phyloP scores from a whole-genome alignment of 2,888 invertebrate genomes.

The Lasioglossum malachurum region DNA sequence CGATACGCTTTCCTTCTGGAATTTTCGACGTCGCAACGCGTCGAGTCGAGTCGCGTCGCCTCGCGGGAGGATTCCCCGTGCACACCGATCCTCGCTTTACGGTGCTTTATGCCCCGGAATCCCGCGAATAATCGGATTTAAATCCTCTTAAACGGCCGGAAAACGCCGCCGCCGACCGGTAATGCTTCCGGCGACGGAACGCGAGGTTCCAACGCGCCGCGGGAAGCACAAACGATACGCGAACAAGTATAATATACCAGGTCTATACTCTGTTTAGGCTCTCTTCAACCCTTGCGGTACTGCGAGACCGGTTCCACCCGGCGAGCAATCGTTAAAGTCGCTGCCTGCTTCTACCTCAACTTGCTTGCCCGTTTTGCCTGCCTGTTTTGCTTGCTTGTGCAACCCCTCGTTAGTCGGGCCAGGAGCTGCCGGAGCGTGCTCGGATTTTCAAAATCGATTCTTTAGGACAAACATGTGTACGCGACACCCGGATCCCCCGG shows the following conservation, averaged over 20 bases:
- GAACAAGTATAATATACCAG: not conserved
- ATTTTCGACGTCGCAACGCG: conserved; percentile 21
- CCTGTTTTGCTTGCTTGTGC: not conserved
- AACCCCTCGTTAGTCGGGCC: conserved; percentile 9
- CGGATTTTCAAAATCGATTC: conserved; percentile 10
- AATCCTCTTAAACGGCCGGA: not conserved
- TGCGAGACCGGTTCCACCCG: not conserved
- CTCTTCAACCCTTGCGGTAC: not conserved
- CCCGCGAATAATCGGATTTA: conserved; percentile 3
- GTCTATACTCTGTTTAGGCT: not conserved
- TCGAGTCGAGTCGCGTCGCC: not conserved
- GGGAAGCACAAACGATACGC: not conserved
- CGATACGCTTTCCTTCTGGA: conserved; percentile 37
- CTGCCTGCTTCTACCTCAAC: not conserved
- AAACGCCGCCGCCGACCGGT: not conserved
- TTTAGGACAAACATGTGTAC: conserved; percentile 8
- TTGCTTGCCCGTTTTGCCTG: not conserved
- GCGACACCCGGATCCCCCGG: not conserved
- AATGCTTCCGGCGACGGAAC: not conserved
- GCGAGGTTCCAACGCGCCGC: not conserved
- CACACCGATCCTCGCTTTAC: not conserved
- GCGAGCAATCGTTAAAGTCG: conserved; percentile 13
- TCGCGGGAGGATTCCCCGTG: not conserved
- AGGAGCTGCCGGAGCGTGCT: conserved; percentile 4
- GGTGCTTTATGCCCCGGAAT: conserved; percentile 1